A percentile compares a stretch with the other conserved stretches of the same genome.
phyloP scores from a whole-genome alignment of 2,113 vertebrate species.

The Saccopteryx leptura region DNA sequence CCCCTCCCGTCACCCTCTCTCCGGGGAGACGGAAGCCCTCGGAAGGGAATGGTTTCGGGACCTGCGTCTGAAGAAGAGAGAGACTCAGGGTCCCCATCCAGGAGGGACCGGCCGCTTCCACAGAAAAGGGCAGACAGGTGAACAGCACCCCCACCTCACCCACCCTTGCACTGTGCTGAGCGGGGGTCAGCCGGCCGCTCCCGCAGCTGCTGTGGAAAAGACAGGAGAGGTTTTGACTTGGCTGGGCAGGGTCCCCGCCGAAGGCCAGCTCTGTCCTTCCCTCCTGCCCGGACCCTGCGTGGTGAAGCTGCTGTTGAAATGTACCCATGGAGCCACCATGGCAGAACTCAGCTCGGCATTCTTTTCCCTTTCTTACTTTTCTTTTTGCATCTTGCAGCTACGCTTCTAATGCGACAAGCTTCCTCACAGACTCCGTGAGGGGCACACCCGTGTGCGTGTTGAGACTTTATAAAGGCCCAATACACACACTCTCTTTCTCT shows the following conservation, averaged over 20 bases:
- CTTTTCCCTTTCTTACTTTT: no score
- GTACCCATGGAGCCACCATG: no score
- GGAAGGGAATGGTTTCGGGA: no score
- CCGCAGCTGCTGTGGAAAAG: slow-evolving; percentile 75
- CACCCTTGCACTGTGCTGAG: slow-evolving; percentile 7
- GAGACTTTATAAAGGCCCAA: slow-evolving; percentile 79
- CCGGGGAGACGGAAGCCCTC: no score
- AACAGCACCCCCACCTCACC: no score
- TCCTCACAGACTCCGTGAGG: slow-evolving; percentile 57
- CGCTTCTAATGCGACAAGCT: slow-evolving; percentile 64
- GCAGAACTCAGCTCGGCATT: no score
- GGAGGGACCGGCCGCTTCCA: neutral
- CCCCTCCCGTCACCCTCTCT: no score
- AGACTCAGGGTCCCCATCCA: neutral
- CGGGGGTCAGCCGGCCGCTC: slow-evolving; percentile 36
- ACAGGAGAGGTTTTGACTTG: slow-evolving; percentile 66
- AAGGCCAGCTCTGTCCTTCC: slow-evolving; percentile 76
- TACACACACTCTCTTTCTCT: neutral
- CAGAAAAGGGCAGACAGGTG: neutral
- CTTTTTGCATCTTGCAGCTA: no score
- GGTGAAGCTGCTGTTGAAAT: slow-evolving; percentile 28
- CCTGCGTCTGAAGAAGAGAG: neutral
- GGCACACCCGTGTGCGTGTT: slow-evolving; percentile 65
- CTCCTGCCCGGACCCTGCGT: slow-evolving; percentile 72
- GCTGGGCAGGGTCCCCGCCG: neutral